phyloP scores from a whole-genome alignment of 2,888 invertebrate species.

The Auanema freiburgensis region DNA sequence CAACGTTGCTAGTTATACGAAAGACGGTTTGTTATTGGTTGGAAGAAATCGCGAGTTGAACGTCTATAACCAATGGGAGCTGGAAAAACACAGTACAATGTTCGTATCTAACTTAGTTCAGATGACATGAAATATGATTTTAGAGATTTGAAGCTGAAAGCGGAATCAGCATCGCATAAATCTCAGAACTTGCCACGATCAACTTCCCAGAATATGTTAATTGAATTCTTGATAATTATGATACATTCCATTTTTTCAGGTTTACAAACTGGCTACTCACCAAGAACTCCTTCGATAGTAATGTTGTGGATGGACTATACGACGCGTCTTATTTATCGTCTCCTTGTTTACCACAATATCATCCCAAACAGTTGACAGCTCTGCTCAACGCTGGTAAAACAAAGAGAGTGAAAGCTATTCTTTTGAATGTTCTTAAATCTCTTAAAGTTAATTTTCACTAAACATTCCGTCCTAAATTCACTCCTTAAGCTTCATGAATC shows the following conservation, averaged over 20 bases:
- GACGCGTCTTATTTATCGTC: slow-evolving; percentile 95
- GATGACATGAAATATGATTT: too few species aligned
- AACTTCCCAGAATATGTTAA: too few species aligned
- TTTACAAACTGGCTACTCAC: too few species aligned
- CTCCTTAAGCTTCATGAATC: neutral
- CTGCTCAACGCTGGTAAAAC: slow-evolving; percentile 95
- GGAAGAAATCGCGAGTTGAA: slow-evolving; percentile 99
- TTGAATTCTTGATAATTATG: too few species aligned
- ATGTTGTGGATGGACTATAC: slow-evolving; percentile 69
- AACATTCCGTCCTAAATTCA: neutral
- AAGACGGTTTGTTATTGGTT: slow-evolving; percentile 94
- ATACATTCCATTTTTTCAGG: too few species aligned
- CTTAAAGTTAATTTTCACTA: slow-evolving; percentile 50
- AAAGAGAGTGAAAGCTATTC: slow-evolving; percentile 94
- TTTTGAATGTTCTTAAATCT: slow-evolving; percentile 89
- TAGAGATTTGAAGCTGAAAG: too few species aligned
- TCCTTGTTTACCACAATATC: slow-evolving; percentile 96
- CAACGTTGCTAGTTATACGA: slow-evolving; percentile 79
- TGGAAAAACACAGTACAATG: slow-evolving; percentile 19
- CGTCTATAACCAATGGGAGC: slow-evolving; percentile 82
- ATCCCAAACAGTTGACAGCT: slow-evolving; percentile 98
- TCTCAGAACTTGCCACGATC: too few species aligned
- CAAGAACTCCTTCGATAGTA: too few species aligned
- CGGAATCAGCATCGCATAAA: too few species aligned
- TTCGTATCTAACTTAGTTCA: neutral